Conservation (phyloP, 2,797 vertebrate genomes). For the Anolis apletophallus region DNA sequence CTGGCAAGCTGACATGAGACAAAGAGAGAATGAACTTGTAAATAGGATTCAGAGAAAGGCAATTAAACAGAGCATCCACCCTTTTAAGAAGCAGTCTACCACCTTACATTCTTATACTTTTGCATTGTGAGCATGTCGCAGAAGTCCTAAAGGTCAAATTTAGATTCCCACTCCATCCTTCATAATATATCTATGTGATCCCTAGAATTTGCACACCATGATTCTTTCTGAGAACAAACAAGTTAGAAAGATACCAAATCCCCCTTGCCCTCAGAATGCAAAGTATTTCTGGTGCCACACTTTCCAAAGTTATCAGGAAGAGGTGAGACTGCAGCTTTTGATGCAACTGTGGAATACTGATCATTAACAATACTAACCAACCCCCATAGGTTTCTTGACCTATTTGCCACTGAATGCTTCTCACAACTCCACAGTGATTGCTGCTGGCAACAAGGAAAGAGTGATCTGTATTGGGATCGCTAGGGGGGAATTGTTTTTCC, state of each 20-base stretch:
- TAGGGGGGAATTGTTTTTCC: not conserved
- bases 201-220: not conserved
- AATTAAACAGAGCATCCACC: too few relatives aligned
- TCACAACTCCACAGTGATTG: not conserved
- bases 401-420: not conserved
- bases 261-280: not conserved
- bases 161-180: not conserved
- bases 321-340: conserved; percentile 6
- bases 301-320: not conserved
- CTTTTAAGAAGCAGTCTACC: not conserved
- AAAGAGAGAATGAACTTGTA: too few relatives aligned
- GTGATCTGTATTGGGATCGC: not conserved
- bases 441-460: not conserved
- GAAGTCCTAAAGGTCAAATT: not conserved
- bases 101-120: not conserved
- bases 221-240: not conserved
- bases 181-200: not conserved
- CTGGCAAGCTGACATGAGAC: too few relatives aligned
- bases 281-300: not conserved
- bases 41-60: too few relatives aligned
- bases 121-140: not conserved
- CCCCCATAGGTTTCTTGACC: not conserved
- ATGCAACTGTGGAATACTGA: rapidly evolving
- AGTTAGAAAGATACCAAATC: not conserved
- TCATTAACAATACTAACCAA: not conserved